Percentiles rank a stretch among this genome's conserved stretches.
These are phyloP conservation scores for Ooceraea biroi DNA, from an alignment of 1,140 invertebrate genomes.

Conservation along the genomic window DNA sequence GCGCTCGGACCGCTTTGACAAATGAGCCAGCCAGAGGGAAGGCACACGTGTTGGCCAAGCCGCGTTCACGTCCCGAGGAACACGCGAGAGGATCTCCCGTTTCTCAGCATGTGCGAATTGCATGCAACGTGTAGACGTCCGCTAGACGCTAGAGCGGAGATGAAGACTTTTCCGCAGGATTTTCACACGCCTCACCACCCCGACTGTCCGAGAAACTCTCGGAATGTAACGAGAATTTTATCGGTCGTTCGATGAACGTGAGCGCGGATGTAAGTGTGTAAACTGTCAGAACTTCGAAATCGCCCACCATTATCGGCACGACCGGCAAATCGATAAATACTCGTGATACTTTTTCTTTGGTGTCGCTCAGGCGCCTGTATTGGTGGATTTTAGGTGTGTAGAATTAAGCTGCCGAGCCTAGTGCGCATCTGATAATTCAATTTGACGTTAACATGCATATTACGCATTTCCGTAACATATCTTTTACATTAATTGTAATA, in stretches of 20 bases:
- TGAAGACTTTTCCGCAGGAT: slow-evolving; percentile 57
- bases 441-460: too few relatives aligned
- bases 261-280: background rate
- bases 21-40: slow-evolving; percentile 67
- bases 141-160: slow-evolving; percentile 6
- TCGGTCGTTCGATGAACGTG: background rate
- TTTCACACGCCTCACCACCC: slow-evolving; percentile 47
- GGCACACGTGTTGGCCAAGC: slow-evolving; percentile 80
- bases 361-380: background rate
- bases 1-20: slow-evolving; percentile 75
- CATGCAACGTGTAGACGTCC: slow-evolving; percentile 54
- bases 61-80: slow-evolving; percentile 38
- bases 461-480: too few relatives aligned
- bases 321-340: background rate
- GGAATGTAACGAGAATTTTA: slow-evolving; percentile 5
- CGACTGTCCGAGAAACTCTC: slow-evolving; percentile 6
- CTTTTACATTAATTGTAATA: too few relatives aligned
- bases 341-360: background rate
- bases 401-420: too few relatives aligned
- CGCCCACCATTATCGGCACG: background rate
- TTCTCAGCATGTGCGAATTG: slow-evolving; percentile 66
- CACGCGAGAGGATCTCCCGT: slow-evolving; percentile 37
- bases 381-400: background rate
- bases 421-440: too few relatives aligned
- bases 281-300: slow-evolving; percentile 7